phyloP scores from a whole-genome alignment of 2,888 invertebrate genomes.

The Athalia cordata region DNA sequence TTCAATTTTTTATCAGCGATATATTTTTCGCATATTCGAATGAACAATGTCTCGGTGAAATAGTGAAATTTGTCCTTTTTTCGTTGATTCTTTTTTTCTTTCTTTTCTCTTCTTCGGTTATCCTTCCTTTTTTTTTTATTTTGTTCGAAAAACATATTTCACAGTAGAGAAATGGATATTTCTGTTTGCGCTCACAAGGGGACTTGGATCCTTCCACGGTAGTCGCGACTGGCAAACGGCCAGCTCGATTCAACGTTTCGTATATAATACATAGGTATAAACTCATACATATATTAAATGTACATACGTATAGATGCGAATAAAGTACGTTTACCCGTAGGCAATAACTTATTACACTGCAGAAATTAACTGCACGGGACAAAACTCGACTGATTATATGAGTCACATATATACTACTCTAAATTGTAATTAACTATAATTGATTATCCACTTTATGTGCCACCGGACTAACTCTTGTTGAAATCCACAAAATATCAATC shows the following conservation, averaged over 20 bases:
- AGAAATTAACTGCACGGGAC: no score
- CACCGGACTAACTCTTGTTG: no score
- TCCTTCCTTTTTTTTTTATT: neutral
- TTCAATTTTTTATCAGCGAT: no score
- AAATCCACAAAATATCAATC: no score
- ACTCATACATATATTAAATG: neutral
- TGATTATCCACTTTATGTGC: no score
- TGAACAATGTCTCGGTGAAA: neutral
- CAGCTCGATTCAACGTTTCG: conserved; percentile 59
- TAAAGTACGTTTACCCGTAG: no score
- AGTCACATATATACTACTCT: no score
- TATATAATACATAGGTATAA: neutral
- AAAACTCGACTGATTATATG: no score
- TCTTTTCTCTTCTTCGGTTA: neutral
- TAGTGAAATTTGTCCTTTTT: neutral
- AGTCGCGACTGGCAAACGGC: conserved; percentile 57
- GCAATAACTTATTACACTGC: no score
- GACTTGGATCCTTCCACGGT: conserved; percentile 48
- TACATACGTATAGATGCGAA: neutral
- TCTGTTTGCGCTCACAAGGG: conserved; percentile 52
- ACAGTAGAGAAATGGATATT: conserved; percentile 54
- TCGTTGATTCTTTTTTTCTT: neutral
- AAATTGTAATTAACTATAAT: no score
- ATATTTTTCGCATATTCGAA: no score
- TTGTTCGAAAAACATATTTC: conserved; percentile 46